These are phyloP conservation scores for Eilema caniola DNA, from an alignment of 2,888 invertebrate species.

Conservation along the genomic window DNA sequence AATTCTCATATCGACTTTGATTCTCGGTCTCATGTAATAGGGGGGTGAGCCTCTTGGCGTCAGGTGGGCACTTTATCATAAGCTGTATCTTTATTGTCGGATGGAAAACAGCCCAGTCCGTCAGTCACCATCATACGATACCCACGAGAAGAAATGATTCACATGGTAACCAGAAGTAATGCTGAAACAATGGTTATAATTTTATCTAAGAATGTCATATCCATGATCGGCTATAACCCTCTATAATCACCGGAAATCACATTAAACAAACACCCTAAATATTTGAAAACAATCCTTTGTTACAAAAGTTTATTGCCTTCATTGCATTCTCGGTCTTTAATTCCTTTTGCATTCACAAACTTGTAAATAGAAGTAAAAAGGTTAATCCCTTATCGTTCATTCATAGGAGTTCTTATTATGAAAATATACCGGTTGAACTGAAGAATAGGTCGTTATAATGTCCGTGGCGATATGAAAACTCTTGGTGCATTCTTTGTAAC, in stretches of 20 bases:
- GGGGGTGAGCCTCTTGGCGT: too few species aligned
- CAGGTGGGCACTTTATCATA: too few species aligned
- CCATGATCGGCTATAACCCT: neutral
- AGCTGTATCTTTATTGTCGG: too few species aligned
- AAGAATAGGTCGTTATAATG: conserved; percentile 9
- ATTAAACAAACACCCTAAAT: conserved; percentile 9
- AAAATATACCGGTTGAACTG: conserved; percentile 9
- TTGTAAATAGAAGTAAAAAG: conserved; percentile 13
- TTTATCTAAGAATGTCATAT: neutral
- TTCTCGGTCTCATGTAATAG: too few species aligned
- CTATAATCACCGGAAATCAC: conserved; percentile 13
- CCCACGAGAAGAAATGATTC: too few species aligned
- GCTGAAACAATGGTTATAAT: neutral
- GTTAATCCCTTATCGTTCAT: conserved; percentile 11
- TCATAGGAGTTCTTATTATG: conserved; percentile 11
- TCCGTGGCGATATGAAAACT: neutral
- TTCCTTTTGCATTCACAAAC: conserved; percentile 13
- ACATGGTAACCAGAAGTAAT: too few species aligned
- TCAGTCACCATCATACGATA: too few species aligned
- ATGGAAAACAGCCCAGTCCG: too few species aligned
- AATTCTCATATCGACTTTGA: too few species aligned
- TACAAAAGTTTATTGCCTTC: conserved; percentile 12
- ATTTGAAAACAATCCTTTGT: conserved; percentile 17
- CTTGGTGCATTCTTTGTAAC: neutral
- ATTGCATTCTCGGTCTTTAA: conserved; percentile 7